Conservation (phyloP, 1,140 invertebrate genomes). For the Zaprionus tsacasi region DNA sequence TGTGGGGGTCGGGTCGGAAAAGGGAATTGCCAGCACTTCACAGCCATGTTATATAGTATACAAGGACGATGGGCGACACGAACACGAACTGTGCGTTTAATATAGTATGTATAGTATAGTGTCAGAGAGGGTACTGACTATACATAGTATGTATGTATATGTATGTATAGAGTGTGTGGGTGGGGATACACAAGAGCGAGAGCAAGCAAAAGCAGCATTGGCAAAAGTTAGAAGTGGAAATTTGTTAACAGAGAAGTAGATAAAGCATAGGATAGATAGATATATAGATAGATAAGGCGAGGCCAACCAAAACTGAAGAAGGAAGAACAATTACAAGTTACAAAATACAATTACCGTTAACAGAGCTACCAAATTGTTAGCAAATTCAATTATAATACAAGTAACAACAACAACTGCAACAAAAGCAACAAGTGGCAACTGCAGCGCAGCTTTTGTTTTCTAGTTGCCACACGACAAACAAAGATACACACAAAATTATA, state of each 20-base stretch:
- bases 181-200: background rate
- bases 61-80: constrained; percentile 13
- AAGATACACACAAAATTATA: constrained; percentile 7
- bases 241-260: background rate
- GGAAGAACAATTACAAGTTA: background rate
- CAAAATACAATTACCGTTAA: background rate
- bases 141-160: background rate
- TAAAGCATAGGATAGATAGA: background rate
- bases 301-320: background rate
- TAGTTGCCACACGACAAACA: background rate
- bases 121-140: background rate
- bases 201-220: background rate
- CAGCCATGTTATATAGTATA: background rate
- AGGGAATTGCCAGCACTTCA: background rate
- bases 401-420: constrained; percentile 24
- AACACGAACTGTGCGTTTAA: constrained; percentile 45
- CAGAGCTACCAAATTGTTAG: background rate
- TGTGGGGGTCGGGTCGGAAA: background rate
- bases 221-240: background rate
- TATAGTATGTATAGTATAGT: constrained; percentile 1
- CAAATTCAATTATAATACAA: constrained; percentile 8
- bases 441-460: background rate
- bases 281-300: background rate
- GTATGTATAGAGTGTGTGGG: background rate
- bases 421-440: constrained; percentile 48